Conservation (phyloP, 2,113 vertebrate species). For the Mastomys coucha region DNA sequence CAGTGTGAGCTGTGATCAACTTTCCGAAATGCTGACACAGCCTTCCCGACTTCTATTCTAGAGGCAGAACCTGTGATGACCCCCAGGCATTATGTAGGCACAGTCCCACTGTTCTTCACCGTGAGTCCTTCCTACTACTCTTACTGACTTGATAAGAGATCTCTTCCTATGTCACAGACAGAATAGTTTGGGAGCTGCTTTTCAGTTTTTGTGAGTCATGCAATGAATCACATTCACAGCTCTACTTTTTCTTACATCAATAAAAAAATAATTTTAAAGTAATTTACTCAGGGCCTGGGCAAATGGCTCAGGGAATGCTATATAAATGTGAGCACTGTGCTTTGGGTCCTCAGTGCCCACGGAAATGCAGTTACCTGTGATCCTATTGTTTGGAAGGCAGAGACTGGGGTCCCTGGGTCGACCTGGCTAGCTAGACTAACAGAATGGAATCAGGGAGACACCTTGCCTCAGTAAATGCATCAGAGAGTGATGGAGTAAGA, state of each 20-base stretch:
- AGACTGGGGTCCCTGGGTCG: background rate
- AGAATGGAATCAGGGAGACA: background rate
- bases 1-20: background rate
- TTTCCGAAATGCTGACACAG: background rate
- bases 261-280: constrained; percentile 44
- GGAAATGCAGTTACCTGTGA: background rate
- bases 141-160: background rate
- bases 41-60: background rate
- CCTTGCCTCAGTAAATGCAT: background rate
- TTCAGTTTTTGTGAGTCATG: constrained; percentile 51
- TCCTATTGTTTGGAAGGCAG: no score
- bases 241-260: constrained; percentile 35
- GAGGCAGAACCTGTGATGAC: background rate
- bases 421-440: background rate
- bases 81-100: background rate
- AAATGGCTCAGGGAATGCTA: background rate
- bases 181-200: constrained; percentile 34
- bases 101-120: background rate
- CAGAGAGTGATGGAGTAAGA: background rate
- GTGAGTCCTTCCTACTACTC: background rate
- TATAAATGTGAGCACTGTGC: background rate
- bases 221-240: background rate
- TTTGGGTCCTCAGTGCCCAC: background rate
- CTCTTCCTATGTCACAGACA: background rate
- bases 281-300: constrained; percentile 3